Percentiles rank a stretch among this genome's conserved stretches.
phyloP scores from a whole-genome alignment of 2,113 vertebrate genomes.

The Cyanistes caeruleus region DNA sequence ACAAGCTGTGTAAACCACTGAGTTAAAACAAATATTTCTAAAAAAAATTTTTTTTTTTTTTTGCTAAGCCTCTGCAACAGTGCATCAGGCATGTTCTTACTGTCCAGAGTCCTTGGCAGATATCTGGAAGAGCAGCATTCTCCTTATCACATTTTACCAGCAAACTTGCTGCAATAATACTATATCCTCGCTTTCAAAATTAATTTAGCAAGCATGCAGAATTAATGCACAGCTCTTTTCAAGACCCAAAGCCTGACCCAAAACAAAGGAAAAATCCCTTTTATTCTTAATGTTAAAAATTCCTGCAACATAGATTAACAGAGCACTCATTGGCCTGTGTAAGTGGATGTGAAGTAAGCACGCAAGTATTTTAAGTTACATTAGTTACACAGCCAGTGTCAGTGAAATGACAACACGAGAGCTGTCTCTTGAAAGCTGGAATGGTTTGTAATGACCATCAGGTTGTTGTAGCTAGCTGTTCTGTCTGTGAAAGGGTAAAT shows the following conservation, averaged over 20 bases:
- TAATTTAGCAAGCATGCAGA: neutral
- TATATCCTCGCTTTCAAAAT: neutral
- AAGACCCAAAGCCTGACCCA: neutral
- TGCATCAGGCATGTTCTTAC: neutral
- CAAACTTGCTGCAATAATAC: neutral
- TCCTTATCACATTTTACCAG: conserved; percentile 37
- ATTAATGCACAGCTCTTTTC: neutral
- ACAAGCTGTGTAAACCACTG: neutral
- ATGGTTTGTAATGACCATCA: neutral
- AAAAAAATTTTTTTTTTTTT: neutral
- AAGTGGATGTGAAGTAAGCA: neutral
- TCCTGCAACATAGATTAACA: neutral
- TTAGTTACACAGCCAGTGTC: neutral
- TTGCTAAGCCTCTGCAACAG: neutral
- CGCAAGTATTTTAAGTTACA: neutral
- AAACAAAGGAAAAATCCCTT: neutral
- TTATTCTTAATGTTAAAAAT: neutral
- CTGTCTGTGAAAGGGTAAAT: neutral
- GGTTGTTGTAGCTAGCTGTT: neutral
- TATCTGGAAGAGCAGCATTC: neutral
- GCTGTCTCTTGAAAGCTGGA: neutral
- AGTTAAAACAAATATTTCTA: conserved; percentile 31
- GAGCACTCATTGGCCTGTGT: too few relatives aligned
- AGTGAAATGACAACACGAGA: neutral
- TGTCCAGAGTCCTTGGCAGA: neutral